A percentile compares a stretch with the other conserved stretches of the same genome.
Evolutionary conservation across 2,113 vertebrate species (phyloP).

Genomic region (Paradisaea rubra): DNA sequence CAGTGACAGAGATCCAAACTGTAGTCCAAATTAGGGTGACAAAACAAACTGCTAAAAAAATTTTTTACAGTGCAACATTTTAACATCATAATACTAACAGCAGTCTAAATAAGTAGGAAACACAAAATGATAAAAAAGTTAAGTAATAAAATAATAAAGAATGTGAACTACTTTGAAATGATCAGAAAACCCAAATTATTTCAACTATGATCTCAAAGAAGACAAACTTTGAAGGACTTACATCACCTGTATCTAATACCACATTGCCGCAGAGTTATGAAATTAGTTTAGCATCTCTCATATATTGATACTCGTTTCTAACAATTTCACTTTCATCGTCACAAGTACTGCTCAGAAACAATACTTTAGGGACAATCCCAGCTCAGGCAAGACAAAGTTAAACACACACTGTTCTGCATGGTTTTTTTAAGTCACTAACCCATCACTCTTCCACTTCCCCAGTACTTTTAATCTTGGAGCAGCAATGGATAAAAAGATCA

Average conservation of each 20-base stretch:
- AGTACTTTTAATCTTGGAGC: not conserved
- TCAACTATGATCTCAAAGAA: not conserved
- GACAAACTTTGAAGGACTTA: not conserved
- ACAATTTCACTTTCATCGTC: rapidly evolving
- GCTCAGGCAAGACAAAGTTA: not conserved
- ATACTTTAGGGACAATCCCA: not conserved
- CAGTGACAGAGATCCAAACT: not conserved
- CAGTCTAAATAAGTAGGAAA: not conserved
- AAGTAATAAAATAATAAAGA: not conserved
- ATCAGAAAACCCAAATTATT: not conserved
- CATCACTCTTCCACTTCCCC: not conserved
- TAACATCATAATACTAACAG: not conserved
- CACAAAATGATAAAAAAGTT: too few species aligned
- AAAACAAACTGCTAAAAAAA: not conserved
- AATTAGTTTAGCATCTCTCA: not conserved
- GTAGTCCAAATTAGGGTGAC: not conserved
- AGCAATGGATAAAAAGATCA: not conserved
- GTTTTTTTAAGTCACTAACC: rapidly evolving
- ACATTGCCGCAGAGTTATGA: not conserved
- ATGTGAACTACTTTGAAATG: not conserved
- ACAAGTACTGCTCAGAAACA: not conserved
- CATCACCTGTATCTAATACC: not conserved
- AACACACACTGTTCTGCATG: not conserved
- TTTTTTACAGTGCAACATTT: not conserved
- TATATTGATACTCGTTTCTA: not conserved